phyloP scores from a whole-genome alignment of 2,113 vertebrate species.

The Gobiocypris rarus region DNA sequence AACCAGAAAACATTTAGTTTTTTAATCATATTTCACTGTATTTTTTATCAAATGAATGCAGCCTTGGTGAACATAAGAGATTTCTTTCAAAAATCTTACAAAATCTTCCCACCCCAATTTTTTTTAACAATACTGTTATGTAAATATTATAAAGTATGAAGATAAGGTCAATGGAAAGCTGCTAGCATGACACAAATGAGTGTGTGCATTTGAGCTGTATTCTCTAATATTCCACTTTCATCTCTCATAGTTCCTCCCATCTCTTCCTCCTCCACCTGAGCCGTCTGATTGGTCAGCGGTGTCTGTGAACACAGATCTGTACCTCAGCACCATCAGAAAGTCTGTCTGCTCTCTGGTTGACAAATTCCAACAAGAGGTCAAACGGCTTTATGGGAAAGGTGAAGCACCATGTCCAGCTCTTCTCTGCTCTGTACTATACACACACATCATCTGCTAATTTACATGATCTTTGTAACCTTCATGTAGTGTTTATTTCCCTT shows the following conservation, averaged over 20 bases:
- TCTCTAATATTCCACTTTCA: not conserved
- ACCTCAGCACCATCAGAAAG: conserved; percentile 72
- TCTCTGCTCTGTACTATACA: not conserved
- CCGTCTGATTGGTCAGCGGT: conserved; percentile 73
- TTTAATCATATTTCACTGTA: no score
- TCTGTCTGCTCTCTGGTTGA: conserved; percentile 70
- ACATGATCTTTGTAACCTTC: not conserved
- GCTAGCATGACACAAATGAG: not conserved
- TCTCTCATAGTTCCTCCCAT: conserved; percentile 59
- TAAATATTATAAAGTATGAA: no score
- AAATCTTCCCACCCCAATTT: no score
- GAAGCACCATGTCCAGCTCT: not conserved
- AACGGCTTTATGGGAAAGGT: conserved; percentile 76
- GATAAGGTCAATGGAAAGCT: not conserved
- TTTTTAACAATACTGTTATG: no score
- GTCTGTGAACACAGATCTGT: conserved; percentile 75
- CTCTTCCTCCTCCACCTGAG: conserved; percentile 64
- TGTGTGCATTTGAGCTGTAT: not conserved
- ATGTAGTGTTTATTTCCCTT: conserved; percentile 15
- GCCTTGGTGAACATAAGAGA: no score
- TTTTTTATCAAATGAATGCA: no score
- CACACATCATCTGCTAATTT: not conserved
- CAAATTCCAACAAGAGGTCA: conserved; percentile 75
- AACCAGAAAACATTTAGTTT: no score
- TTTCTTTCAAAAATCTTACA: no score